Conservation (phyloP, 2,888 invertebrate species). For the Temnothorax unifasciatus region DNA sequence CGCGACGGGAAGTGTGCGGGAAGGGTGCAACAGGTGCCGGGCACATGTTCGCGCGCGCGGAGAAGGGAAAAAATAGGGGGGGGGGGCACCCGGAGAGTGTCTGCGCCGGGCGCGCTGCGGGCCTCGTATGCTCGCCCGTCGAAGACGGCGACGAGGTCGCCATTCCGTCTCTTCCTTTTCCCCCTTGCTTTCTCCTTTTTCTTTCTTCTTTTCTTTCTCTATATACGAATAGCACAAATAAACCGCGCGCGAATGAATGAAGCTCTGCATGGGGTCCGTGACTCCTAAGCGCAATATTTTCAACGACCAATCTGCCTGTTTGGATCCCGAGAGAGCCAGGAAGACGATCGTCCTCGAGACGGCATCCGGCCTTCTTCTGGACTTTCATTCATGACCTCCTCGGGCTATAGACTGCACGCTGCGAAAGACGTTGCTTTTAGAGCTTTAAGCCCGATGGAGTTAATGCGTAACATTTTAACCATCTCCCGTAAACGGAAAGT, state of each 20-base stretch:
- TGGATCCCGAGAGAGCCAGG: constrained; percentile 29
- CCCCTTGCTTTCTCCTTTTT: neutral
- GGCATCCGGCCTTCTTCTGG: constrained; percentile 20
- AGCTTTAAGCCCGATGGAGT: neutral
- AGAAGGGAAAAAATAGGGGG: constrained; percentile 15
- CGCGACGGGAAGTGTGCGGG: constrained; percentile 58
- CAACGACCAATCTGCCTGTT: constrained; percentile 30
- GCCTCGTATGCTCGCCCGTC: constrained; percentile 53
- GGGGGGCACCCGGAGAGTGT: constrained; percentile 3
- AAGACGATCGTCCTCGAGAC: constrained; percentile 45
- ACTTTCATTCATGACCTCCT: constrained; percentile 38
- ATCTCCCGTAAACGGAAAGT: neutral
- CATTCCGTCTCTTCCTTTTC: constrained; percentile 5
- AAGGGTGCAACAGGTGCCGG: constrained; percentile 76
- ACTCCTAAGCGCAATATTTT: constrained; percentile 77
- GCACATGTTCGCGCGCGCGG: constrained; percentile 75
- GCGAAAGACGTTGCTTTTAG: neutral
- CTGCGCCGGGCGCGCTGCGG: constrained; percentile 31
- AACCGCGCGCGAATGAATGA: constrained; percentile 76
- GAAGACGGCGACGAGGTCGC: constrained; percentile 43
- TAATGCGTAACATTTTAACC: neutral
- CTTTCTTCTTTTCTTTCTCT: constrained; percentile 33
- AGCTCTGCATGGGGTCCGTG: constrained; percentile 81
- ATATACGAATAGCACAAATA: constrained; percentile 72
- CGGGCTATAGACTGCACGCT: neutral